Base-by-base conservation (phyloP, 2,797 vertebrate genomes). In the Zenarchopterus dispar region DNA sequence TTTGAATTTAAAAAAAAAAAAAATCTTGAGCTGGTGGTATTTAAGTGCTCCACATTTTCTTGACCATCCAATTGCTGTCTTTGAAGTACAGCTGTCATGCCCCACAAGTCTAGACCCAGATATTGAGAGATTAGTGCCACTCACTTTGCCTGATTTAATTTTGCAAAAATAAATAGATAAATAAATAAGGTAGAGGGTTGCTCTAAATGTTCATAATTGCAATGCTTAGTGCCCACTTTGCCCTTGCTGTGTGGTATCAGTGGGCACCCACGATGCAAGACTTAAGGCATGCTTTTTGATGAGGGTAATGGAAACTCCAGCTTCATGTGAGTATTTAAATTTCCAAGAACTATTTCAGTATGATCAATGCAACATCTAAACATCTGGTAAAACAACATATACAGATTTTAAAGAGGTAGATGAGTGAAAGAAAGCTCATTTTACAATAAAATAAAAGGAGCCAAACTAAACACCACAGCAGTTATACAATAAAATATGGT, bases 401-500 rank as follows among this genome's bases (percentile, higher is more conserved):
- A 44, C 6, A 63, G 21, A 65, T 46, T 62, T 46, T 23, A 33
- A 33, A 39, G 16, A 61, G 18, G 10, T 5, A 10, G 21, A 4
- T 11, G 42, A 22, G 10, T 51, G 26, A 54, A 57, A 23, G 21
- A 0, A n/a, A 55, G 16, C 66, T 57, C 0, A 26, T 49, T 71
- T 68, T 55, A 19, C 45, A 62, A 60, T 24, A 56, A 69, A 73
- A 64, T n/a, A 59, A 33, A 53, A 54, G 55, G 41, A 11, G 11
- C 33, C 1, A 45, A 53, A 51, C 52, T 21, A 31, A 71, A 69
- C 64, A 33, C 70, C 67, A 75, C 26, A 64, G 56, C 56, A 43
- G 65, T 78, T 84, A 84, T 31, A 56, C 73, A 79, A 84, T 48
- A 49, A 52, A 73, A 61, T 47, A 61, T 57, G 55, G 65, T 67